phyloP scores from a whole-genome alignment of 2,888 invertebrate species.

The Helleia helle region DNA sequence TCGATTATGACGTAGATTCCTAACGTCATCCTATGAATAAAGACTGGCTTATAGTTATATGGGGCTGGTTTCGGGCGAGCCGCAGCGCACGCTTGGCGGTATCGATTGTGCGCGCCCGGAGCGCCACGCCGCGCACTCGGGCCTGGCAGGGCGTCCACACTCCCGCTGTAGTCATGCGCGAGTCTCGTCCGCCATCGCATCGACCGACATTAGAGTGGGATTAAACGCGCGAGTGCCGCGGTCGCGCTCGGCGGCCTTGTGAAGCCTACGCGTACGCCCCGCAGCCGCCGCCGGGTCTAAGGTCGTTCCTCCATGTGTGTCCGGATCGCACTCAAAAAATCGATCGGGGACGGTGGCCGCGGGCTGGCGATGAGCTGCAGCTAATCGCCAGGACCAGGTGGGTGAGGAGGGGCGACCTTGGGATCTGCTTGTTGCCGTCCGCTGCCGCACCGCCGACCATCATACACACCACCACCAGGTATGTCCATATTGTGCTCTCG shows the following conservation, averaged over 20 bases:
- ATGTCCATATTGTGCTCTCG: constrained; percentile 18
- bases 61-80: constrained; percentile 30
- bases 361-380: constrained; percentile 37
- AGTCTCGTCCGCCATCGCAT: constrained; percentile 42
- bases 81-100: constrained; percentile 41
- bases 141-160: constrained; percentile 35
- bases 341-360: constrained; percentile 33
- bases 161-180: constrained; percentile 52
- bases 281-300: constrained; percentile 39
- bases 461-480: constrained; percentile 32
- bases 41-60: constrained; percentile 33
- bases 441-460: constrained; percentile 28
- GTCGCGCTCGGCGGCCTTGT: constrained; percentile 47
- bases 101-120: constrained; percentile 38
- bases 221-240: constrained; percentile 63
- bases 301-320: constrained; percentile 38
- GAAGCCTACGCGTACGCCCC: constrained; percentile 34
- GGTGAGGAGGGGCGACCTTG: constrained; percentile 31
- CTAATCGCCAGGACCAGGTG: constrained; percentile 33
- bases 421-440: constrained; percentile 36
- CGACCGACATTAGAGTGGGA: constrained; percentile 42
- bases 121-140: constrained; percentile 28
- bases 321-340: constrained; percentile 30
- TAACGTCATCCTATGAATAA: constrained; percentile 50
- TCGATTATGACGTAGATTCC: constrained; percentile 43